Evolutionary conservation across 1,140 invertebrate genomes (phyloP).

Genomic region (Chymomyza costata): DNA sequence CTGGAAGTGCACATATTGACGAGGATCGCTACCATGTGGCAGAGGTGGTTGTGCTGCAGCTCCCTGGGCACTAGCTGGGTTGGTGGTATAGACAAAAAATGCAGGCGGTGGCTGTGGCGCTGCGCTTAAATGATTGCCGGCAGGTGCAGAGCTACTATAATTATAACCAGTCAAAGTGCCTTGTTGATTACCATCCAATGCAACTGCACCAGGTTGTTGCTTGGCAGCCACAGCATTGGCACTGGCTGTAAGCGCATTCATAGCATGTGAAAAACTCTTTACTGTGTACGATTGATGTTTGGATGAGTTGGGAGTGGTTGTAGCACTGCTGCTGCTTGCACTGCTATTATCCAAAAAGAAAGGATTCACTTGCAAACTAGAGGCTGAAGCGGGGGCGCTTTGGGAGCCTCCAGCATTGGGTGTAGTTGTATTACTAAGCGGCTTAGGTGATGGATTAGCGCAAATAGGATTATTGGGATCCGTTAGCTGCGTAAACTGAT

Average conservation of each 20-base stretch:
- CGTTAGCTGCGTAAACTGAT: conserved; percentile 89
- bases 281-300: conserved; percentile 67
- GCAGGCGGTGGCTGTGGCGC: conserved; percentile 29
- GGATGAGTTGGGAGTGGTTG: conserved; percentile 58
- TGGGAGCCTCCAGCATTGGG: conserved; percentile 58
- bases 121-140: conserved; percentile 32
- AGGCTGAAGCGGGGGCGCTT: conserved; percentile 65
- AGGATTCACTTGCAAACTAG: conserved; percentile 67
- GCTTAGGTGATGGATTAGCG: conserved; percentile 68
- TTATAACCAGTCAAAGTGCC: conserved; percentile 27
- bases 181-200: conserved; percentile 26
- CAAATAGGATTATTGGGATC: conserved; percentile 76
- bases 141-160: conserved; percentile 66
- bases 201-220: conserved; percentile 16
- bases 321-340: conserved; percentile 40
- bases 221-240: conserved; percentile 41
- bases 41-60: conserved; percentile 12
- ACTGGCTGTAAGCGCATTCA: conserved; percentile 66
- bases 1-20: conserved; percentile 66
- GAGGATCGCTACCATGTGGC: conserved; percentile 37
- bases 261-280: conserved; percentile 72
- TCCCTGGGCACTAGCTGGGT: conserved; percentile 28
- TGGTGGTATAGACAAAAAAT: conserved; percentile 49
- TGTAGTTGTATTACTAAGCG: conserved; percentile 40
- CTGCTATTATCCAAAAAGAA: conserved; percentile 65